Conservation (phyloP, 2,888 invertebrate genomes). For the Escarpia spicata region DNA sequence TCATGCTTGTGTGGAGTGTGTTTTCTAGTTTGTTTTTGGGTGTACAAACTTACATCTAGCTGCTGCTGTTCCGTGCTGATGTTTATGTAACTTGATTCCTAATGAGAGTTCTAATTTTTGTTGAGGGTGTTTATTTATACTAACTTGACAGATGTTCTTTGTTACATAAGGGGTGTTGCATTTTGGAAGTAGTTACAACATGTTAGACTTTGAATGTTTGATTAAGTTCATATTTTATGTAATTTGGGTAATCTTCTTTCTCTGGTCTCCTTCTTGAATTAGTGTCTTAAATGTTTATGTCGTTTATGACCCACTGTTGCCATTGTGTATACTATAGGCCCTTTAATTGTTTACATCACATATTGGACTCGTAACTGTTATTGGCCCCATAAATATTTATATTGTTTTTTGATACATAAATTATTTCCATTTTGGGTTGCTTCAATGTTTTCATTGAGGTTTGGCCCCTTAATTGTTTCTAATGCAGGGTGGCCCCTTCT, state of each 20-base stretch:
- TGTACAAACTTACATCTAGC: background rate
- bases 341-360: no score
- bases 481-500: no score
- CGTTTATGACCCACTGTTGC: background rate
- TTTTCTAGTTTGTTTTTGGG: constrained; percentile 11
- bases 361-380: no score
- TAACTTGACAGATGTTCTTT: background rate
- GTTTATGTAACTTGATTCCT: background rate
- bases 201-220: background rate
- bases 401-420: no score
- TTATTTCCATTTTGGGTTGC: no score
- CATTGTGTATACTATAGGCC: background rate
- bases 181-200: background rate
- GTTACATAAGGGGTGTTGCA: background rate
- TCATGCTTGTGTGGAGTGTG: background rate
- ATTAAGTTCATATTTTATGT: background rate
- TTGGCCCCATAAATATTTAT: no score
- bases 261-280: background rate
- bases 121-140: constrained; percentile 8
- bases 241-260: background rate
- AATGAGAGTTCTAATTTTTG: background rate
- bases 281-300: background rate
- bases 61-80: background rate
- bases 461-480: no score
- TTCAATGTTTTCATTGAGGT: no score